phyloP scores from a whole-genome alignment of 2,888 invertebrate species.

The Cataglyphis albicans region DNA sequence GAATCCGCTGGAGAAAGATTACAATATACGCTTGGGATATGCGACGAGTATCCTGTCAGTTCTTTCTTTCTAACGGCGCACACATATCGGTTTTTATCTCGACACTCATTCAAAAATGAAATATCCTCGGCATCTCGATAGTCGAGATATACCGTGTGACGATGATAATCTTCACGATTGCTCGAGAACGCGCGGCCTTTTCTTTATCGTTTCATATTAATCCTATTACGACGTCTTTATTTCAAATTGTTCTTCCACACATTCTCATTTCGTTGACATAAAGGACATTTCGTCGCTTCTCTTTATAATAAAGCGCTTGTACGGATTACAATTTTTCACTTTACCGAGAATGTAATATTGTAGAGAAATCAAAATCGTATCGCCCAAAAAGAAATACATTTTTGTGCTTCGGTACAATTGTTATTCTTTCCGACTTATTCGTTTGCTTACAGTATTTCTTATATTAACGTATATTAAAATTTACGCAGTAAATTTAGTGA shows the following conservation, averaged over 20 bases:
- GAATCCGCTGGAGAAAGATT: constrained; percentile 21
- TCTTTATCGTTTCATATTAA: constrained; percentile 32
- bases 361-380: too few relatives aligned
- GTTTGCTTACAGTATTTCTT: neutral
- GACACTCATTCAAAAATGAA: constrained; percentile 16
- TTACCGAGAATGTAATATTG: neutral
- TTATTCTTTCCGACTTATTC: neutral
- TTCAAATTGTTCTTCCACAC: constrained; percentile 34
- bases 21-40: neutral
- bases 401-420: neutral
- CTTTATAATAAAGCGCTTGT: constrained; percentile 35
- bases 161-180: constrained; percentile 39
- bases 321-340: constrained; percentile 33
- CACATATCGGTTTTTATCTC: constrained; percentile 14
- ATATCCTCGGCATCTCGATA: neutral
- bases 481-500: neutral
- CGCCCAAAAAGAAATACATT: neutral
- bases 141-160: constrained; percentile 5
- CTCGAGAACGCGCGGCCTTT: neutral
- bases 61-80: constrained; percentile 15
- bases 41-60: neutral
- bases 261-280: constrained; percentile 9
- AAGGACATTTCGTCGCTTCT: constrained; percentile 11
- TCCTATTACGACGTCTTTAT: constrained; percentile 10
- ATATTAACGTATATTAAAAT: neutral